phyloP scores from a whole-genome alignment of 2,113 vertebrate genomes.

The Silurus glanis region DNA sequence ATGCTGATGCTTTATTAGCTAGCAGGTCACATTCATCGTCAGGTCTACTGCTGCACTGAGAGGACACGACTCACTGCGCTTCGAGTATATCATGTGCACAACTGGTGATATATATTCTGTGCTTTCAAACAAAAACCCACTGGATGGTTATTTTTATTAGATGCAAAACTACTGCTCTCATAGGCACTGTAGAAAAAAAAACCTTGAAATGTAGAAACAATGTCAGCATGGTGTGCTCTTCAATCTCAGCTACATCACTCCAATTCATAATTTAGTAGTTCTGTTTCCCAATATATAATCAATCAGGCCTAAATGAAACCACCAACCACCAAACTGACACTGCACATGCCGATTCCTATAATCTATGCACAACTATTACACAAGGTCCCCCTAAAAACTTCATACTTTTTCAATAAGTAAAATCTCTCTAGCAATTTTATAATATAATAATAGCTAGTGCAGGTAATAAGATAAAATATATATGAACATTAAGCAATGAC shows the following conservation, averaged over 20 bases:
- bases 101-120: background rate
- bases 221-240: background rate
- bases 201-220: background rate
- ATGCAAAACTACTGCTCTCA: background rate
- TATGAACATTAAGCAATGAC: background rate
- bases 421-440: no score
- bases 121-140: background rate
- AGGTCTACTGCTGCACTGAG: background rate
- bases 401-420: background rate
- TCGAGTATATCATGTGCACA: background rate
- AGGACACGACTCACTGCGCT: background rate
- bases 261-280: background rate
- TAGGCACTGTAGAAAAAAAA: background rate
- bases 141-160: no score
- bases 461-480: background rate
- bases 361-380: background rate
- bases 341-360: background rate
- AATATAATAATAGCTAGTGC: background rate
- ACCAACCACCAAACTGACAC: background rate
- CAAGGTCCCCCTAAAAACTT: background rate
- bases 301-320: background rate
- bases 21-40: conserved; percentile 7
- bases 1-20: conserved; percentile 27
- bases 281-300: background rate
- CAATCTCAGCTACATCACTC: background rate